Conservation (phyloP, 2,888 invertebrate genomes). For the Leucania comma region DNA sequence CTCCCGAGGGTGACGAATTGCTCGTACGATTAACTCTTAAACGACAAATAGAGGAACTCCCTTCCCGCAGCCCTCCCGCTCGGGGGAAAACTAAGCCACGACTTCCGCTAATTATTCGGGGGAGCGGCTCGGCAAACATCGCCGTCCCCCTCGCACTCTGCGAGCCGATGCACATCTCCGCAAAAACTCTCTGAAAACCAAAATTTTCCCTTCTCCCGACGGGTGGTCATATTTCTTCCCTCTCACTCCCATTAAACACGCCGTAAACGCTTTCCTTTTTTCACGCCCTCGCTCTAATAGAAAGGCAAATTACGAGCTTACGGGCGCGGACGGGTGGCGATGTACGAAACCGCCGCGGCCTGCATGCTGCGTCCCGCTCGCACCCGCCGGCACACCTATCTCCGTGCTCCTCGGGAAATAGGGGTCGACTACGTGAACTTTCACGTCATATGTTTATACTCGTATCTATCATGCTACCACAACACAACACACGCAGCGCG, state of each 20-base stretch:
- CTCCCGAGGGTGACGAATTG: constrained; percentile 90
- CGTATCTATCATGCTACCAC: constrained; percentile 67
- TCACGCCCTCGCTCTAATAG: constrained; percentile 91
- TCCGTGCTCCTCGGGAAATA: constrained; percentile 81
- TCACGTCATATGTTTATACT: constrained; percentile 85
- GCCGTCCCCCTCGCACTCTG: constrained; percentile 85
- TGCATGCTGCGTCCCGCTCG: constrained; percentile 82
- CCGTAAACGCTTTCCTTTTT: constrained; percentile 91
- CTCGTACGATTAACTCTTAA: constrained; percentile 90
- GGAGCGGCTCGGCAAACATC: constrained; percentile 83
- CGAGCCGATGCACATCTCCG: constrained; percentile 89
- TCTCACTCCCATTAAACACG: constrained; percentile 90
- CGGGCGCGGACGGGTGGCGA: constrained; percentile 91
- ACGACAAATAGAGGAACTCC: constrained; percentile 90
- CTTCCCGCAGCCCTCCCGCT: constrained; percentile 83
- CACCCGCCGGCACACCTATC: constrained; percentile 77
- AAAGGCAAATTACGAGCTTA: constrained; percentile 91
- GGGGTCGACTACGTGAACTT: constrained; percentile 88
- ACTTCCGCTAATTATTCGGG: constrained; percentile 90
- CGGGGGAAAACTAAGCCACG: constrained; percentile 89
- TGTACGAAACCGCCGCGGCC: constrained; percentile 88
- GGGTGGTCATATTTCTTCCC: constrained; percentile 90
- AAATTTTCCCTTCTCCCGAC: constrained; percentile 90
- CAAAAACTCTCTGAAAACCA: constrained; percentile 90
- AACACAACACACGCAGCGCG: constrained; percentile 45